These are phyloP conservation scores for Tangara arthus DNA, from an alignment of 2,797 vertebrate genomes.

Conservation along the genomic window DNA sequence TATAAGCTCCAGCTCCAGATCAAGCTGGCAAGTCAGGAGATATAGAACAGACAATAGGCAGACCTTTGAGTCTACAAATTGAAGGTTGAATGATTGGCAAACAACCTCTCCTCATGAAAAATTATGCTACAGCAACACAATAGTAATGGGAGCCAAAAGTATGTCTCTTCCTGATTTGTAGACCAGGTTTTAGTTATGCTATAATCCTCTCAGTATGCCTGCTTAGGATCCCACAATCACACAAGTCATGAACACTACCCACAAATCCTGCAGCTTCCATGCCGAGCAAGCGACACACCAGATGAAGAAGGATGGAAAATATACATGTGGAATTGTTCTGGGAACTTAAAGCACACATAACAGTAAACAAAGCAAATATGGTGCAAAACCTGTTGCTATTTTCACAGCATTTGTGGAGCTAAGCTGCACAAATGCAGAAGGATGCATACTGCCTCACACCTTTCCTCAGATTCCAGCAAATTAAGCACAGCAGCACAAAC, in stretches of 20 bases:
- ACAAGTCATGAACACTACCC: slow-evolving; percentile 58
- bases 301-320: slow-evolving; percentile 67
- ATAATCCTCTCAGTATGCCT: slow-evolving; percentile 63
- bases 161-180: slow-evolving; percentile 62
- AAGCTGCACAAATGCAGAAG: slow-evolving; percentile 43
- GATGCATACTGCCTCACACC: slow-evolving; percentile 43
- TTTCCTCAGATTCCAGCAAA: slow-evolving; percentile 31
- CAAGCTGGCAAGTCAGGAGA: neutral
- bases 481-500: slow-evolving; percentile 48
- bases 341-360: slow-evolving; percentile 63
- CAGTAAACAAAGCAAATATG: slow-evolving; percentile 70
- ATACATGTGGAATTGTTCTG: slow-evolving; percentile 70
- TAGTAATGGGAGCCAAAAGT: slow-evolving; percentile 57
- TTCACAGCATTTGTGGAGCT: slow-evolving; percentile 53
- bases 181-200: slow-evolving; percentile 65
- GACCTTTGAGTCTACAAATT: slow-evolving; percentile 32
- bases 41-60: neutral
- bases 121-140: slow-evolving; percentile 61
- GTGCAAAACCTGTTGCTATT: slow-evolving; percentile 66
- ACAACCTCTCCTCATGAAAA: slow-evolving; percentile 46
- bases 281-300: slow-evolving; percentile 60
- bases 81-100: slow-evolving; percentile 35
- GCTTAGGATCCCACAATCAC: slow-evolving; percentile 55
- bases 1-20: neutral
- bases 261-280: slow-evolving; percentile 42